Conservation (phyloP, 2,113 vertebrate genomes). For the Speoplatyrhinus poulsoni region DNA sequence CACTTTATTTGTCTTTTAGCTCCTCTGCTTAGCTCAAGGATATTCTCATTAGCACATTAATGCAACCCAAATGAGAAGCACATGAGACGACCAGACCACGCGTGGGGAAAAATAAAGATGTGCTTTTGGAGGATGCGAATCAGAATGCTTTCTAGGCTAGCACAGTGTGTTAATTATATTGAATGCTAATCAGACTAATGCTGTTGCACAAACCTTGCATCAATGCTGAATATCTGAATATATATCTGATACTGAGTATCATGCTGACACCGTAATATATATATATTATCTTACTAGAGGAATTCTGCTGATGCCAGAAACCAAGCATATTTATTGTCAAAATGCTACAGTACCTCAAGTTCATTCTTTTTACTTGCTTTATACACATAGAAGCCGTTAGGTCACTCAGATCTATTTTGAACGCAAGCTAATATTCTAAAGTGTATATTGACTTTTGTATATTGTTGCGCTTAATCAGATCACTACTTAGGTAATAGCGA, state of each 20-base stretch:
- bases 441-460: neutral
- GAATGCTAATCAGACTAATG: conserved; percentile 9
- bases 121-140: conserved; percentile 36
- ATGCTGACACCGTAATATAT: neutral
- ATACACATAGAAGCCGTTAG: too few relatives aligned
- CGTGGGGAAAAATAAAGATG: conserved; percentile 51
- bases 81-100: conserved; percentile 45
- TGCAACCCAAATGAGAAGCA: conserved; percentile 65
- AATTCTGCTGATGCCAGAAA: neutral
- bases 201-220: neutral
- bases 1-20: conserved; percentile 64
- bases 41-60: conserved; percentile 79
- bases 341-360: too few relatives aligned
- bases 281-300: neutral
- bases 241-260: neutral
- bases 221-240: too few relatives aligned
- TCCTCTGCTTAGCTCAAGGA: conserved; percentile 67
- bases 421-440: neutral
- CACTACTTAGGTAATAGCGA: neutral
- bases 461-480: too few relatives aligned
- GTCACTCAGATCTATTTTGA: neutral
- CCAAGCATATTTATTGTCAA: too few relatives aligned
- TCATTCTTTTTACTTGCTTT: too few relatives aligned
- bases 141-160: conserved; percentile 2
- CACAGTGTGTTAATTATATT: neutral